Percentiles rank a stretch among this genome's conserved stretches.
Evolutionary conservation across 2,888 invertebrate species (phyloP).

Genomic region (Heliconius sara): DNA sequence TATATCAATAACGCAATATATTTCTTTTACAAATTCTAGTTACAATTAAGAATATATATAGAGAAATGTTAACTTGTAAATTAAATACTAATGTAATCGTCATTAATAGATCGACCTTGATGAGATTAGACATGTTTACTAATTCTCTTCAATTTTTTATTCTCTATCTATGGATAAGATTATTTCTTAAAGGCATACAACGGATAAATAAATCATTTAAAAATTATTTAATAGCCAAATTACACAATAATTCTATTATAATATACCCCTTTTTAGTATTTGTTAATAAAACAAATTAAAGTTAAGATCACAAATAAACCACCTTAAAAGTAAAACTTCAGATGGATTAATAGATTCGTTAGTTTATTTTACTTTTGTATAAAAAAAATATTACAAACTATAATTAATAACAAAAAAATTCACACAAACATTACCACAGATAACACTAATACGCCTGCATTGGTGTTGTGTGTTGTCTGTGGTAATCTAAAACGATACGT

Average conservation of each 20-base stretch:
- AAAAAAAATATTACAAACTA: no score
- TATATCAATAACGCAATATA: not conserved
- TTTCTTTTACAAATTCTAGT: not conserved
- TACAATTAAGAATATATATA: not conserved
- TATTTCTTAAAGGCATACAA: not conserved
- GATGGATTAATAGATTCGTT: no score
- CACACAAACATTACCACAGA: no score
- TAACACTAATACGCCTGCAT: no score
- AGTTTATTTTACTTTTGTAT: no score
- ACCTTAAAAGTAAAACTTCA: no score
- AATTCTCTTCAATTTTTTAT: no score
- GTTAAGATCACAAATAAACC: no score
- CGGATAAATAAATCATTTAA: not conserved
- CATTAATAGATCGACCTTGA: constrained; percentile 1
- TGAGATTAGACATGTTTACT: not conserved
- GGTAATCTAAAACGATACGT: not conserved
- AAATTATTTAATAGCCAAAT: not conserved
- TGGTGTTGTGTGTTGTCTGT: not conserved
- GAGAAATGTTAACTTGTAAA: not conserved
- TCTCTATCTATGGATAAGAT: not conserved
- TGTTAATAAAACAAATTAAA: not conserved
- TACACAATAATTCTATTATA: not conserved
- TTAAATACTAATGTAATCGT: not conserved
- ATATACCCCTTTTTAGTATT: not conserved
- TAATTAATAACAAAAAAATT: no score